Conservation (phyloP, 2,888 invertebrate species). For the Stictocephala bisonia region DNA sequence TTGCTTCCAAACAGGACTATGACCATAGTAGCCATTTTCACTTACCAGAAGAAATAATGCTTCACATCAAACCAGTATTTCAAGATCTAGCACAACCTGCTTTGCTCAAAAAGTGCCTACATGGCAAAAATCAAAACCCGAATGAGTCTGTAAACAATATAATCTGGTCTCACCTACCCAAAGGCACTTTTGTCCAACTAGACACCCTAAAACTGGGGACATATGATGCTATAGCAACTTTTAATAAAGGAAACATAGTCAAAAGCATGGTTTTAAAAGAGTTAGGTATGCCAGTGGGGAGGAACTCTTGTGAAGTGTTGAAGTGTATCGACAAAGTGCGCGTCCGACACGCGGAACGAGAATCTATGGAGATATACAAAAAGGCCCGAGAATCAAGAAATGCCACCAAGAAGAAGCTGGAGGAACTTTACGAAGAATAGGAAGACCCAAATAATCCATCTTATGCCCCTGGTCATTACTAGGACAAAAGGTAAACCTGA, state of each 20-base stretch:
- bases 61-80: neutral
- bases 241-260: neutral
- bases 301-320: neutral
- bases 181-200: neutral
- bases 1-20: neutral
- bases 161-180: neutral
- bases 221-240: neutral
- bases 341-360: neutral
- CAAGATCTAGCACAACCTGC: neutral
- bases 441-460: neutral
- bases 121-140: constrained; percentile 1
- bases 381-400: neutral
- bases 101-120: constrained; percentile 1
- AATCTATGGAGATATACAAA: neutral
- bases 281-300: neutral
- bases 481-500: too few species aligned
- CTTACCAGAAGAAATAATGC: neutral
- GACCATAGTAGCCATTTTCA: neutral
- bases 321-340: neutral
- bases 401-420: neutral
- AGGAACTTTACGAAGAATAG: neutral
- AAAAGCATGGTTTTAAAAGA: neutral
- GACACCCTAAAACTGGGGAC: neutral
- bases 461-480: neutral
- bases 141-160: constrained; percentile 15